Conservation (phyloP, 2,888 invertebrate genomes). For the Exephanes ischioxanthus region DNA sequence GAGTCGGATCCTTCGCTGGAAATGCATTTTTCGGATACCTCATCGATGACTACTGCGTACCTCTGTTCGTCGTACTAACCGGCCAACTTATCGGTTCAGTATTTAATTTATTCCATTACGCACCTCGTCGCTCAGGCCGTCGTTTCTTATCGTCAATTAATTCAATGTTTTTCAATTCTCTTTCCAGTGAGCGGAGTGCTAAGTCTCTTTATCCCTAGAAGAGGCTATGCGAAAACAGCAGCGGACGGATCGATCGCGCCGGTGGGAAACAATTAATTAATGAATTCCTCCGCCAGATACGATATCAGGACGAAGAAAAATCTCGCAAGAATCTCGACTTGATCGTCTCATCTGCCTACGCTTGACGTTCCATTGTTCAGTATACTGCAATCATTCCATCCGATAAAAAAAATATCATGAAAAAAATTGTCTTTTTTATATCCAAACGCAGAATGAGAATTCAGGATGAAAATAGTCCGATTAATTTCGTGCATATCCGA, state of each 20-base stretch:
- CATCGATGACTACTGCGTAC: constrained; percentile 91
- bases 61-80: constrained; percentile 88
- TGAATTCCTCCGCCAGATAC: not conserved
- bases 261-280: not conserved
- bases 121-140: not conserved
- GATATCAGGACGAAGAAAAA: constrained; percentile 25
- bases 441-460: not conserved
- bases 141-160: not conserved
- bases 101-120: constrained; percentile 47
- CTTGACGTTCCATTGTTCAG: constrained; percentile 30
- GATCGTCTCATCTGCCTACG: not conserved
- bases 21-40: constrained; percentile 92
- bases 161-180: constrained; percentile 12
- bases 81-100: constrained; percentile 90
- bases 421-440: not conserved
- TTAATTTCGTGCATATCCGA: not conserved
- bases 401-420: not conserved
- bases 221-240: constrained; percentile 41
- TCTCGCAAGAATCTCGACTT: constrained; percentile 17
- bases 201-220: constrained; percentile 89
- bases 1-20: constrained; percentile 91
- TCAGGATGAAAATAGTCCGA: not conserved
- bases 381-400: not conserved
- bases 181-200: constrained; percentile 89
- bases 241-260: constrained; percentile 19